A percentile compares a stretch with the other conserved stretches of the same genome.
Evolutionary conservation across 2,888 invertebrate species (phyloP).

Genomic region (Vannuccia rotundouncinata): DNA sequence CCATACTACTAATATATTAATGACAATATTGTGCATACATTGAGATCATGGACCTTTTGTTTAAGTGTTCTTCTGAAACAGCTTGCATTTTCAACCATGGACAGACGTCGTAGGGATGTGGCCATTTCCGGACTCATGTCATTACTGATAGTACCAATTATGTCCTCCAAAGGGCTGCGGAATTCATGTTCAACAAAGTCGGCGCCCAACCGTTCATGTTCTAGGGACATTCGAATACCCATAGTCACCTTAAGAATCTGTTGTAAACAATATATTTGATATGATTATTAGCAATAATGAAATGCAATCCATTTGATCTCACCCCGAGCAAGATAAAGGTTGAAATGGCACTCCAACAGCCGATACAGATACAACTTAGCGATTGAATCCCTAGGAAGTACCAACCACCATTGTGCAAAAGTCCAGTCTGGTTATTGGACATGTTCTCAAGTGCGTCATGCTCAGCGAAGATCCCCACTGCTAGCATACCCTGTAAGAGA

Average conservation of each 20-base stretch:
- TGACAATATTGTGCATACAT: no score
- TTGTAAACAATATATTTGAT: not conserved
- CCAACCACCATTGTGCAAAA: slow-evolving; percentile 70
- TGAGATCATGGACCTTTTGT: not conserved
- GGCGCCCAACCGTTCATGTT: slow-evolving; percentile 78
- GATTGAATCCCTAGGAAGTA: slow-evolving; percentile 76
- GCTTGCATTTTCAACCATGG: not conserved
- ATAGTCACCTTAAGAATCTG: slow-evolving; percentile 41
- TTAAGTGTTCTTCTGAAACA: not conserved
- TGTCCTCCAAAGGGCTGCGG: not conserved
- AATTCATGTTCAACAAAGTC: slow-evolving; percentile 75
- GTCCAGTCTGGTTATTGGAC: slow-evolving; percentile 61
- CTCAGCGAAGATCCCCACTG: slow-evolving; percentile 80
- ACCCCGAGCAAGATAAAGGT: slow-evolving; percentile 71
- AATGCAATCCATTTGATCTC: slow-evolving; percentile 43
- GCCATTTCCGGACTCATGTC: not conserved
- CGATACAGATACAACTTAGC: slow-evolving; percentile 67
- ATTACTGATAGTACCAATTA: not conserved
- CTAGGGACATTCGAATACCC: slow-evolving; percentile 70
- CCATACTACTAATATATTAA: no score
- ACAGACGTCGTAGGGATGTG: not conserved
- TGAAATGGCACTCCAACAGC: slow-evolving; percentile 68
- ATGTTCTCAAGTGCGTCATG: slow-evolving; percentile 70
- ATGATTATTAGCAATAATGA: not conserved
- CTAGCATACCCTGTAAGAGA: slow-evolving; percentile 65